phyloP scores from a whole-genome alignment of 1,140 invertebrate species.

The Drosophila yakuba region DNA sequence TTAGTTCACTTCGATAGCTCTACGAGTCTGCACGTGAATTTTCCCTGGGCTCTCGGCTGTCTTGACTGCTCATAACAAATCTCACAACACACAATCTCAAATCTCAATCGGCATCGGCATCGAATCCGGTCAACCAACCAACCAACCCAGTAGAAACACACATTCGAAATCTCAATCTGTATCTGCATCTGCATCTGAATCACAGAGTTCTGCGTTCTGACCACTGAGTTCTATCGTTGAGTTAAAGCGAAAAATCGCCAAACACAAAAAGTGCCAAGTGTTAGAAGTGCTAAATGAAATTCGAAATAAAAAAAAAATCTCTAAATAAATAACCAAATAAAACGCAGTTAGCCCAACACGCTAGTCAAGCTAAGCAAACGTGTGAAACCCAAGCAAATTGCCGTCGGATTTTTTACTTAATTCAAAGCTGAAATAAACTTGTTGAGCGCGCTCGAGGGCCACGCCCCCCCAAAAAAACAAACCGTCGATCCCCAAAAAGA shows the following conservation, averaged over 20 bases:
- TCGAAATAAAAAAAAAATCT: conserved; percentile 7
- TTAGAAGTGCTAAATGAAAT: conserved; percentile 33
- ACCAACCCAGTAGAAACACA: background rate
- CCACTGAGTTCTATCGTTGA: conserved; percentile 9
- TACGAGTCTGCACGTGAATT: conserved; percentile 85
- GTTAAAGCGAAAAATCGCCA: conserved; percentile 23
- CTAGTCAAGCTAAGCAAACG: conserved; percentile 20
- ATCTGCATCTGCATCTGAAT: background rate
- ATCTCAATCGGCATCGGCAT: conserved; percentile 13
- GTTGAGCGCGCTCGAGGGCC: conserved; percentile 46
- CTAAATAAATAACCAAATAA: conserved; percentile 22
- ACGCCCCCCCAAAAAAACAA: conserved; percentile 5
- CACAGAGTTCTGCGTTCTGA: conserved; percentile 5
- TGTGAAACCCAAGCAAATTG: conserved; percentile 18
- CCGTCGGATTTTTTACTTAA: conserved; percentile 34
- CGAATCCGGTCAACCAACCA: background rate
- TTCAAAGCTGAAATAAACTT: conserved; percentile 23
- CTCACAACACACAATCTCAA: conserved; percentile 28
- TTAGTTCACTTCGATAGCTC: conserved; percentile 85
- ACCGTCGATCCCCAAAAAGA: background rate
- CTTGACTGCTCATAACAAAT: conserved; percentile 24
- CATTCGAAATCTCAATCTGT: background rate
- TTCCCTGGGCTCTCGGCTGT: conserved; percentile 62
- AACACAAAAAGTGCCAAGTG: conserved; percentile 60
- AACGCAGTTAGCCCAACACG: conserved; percentile 3